Evolutionary conservation across 2,888 invertebrate species (phyloP).

Genomic region (Slavum lentiscoides): DNA sequence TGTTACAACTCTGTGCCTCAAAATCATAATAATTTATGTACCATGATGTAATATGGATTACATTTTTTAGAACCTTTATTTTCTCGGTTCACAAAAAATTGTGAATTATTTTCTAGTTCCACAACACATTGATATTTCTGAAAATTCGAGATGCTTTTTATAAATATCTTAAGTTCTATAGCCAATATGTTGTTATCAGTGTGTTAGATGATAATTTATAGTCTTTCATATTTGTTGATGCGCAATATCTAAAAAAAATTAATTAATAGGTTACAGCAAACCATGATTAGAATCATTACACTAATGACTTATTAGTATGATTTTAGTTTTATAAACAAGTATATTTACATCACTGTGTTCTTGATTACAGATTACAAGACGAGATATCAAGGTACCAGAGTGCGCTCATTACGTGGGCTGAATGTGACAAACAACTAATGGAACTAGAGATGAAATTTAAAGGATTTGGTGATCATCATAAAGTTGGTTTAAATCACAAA

Average conservation of each 20-base stretch:
- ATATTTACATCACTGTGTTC: background rate
- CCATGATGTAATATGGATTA: constrained; percentile 29
- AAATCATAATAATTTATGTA: constrained; percentile 1
- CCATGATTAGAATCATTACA: background rate
- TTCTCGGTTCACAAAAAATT: constrained; percentile 39
- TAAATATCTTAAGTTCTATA: background rate
- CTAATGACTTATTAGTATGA: too few species aligned
- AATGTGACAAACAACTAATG: constrained; percentile 42
- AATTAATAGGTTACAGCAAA: constrained; percentile 2
- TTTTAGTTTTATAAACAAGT: background rate
- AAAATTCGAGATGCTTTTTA: constrained; percentile 17
- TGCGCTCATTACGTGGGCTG: constrained; percentile 25
- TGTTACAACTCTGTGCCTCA: constrained; percentile 31
- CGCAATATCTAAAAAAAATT: background rate
- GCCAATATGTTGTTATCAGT: constrained; percentile 38
- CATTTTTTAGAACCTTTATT: constrained; percentile 20
- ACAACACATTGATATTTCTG: constrained; percentile 31
- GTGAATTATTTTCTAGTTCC: constrained; percentile 20
- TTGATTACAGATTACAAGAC: constrained; percentile 35
- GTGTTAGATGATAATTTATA: constrained; percentile 30
- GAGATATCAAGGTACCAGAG: constrained; percentile 42
- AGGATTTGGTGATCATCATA: constrained; percentile 52
- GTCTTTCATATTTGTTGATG: constrained; percentile 1
- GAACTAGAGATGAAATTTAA: constrained; percentile 49
- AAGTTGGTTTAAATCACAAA: constrained; percentile 45